Evolutionary conservation across 2,797 vertebrate species (phyloP), one percentile per base, ranked within the genome.

Genomic region (Lutjanus campechanus): DNA sequence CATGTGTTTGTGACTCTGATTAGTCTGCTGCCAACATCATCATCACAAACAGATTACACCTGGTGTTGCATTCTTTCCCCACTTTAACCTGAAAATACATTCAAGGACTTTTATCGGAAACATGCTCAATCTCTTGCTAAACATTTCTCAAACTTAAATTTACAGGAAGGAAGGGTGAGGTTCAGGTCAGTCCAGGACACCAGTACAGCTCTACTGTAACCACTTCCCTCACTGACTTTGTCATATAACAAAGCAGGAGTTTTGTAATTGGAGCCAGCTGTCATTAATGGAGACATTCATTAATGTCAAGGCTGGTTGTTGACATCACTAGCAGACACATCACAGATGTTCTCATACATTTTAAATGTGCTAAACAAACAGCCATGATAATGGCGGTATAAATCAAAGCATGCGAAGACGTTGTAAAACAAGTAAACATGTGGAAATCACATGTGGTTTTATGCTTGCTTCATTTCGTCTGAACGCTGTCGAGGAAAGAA

Each of bases 261-360:
- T 71, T 58, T 76, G 19, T 58, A 69, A 79, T 71, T 62, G 56
- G n/a, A 68, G 53, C 71, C 81, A 77, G 69, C 22, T 67, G 22
- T 61, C 22, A 81, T 69, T 81, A 66, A 73, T 36, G 0, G 17
- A 74, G 22, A 36, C 3, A 19, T 47, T 76, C n/a, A 56, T 71
- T 70, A 43, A 66, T 60, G n/a, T 16, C 19, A 40, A 55, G 29
- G 50, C 47, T 44, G 8, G 16, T 44, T 59, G 67, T 77, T 76
- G 55, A 44, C 56, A 49, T 44, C 51, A 58, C 44, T 6, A 13
- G 29, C 73, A 70, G 36, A 54, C 17, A 60, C 6, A 25, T 51
- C 1, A 6, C 82, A 85, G 73, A 82, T 82, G 80, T 73, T 49
- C n/a, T 68, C 55, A 20, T 61, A 25, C 17, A 63, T 49, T 69